Conservation (phyloP, 2,888 invertebrate genomes). For the Barypeithes pellucidus region DNA sequence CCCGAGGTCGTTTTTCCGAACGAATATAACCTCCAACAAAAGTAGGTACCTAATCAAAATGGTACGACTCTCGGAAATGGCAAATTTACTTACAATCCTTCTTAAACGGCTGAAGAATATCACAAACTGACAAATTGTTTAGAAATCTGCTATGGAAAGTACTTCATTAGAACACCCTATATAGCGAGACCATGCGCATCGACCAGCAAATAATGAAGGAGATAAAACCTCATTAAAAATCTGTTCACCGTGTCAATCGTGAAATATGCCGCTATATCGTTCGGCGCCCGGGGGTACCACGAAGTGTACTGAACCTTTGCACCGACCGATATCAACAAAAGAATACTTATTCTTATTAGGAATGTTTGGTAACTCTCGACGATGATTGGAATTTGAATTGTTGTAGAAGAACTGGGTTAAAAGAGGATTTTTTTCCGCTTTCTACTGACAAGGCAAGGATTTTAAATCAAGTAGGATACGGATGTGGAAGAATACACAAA, state of each 20-base stretch:
- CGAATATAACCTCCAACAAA: too few species aligned
- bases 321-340: slow-evolving; percentile 1
- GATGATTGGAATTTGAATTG: neutral
- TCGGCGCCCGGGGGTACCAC: slow-evolving; percentile 29
- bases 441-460: too few species aligned
- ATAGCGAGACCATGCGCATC: slow-evolving; percentile 9
- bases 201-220: slow-evolving; percentile 16
- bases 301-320: slow-evolving; percentile 33
- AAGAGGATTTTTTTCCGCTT: too few species aligned
- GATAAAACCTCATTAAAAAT: slow-evolving; percentile 41
- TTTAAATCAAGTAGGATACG: too few species aligned
- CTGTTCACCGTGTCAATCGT: slow-evolving; percentile 39
- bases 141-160: too few species aligned
- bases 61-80: too few species aligned
- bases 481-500: too few species aligned
- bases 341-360: slow-evolving; percentile 28
- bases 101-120: too few species aligned
- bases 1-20: too few species aligned
- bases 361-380: slow-evolving; percentile 6
- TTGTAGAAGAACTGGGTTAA: neutral
- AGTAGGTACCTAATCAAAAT: too few species aligned
- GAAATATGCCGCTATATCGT: slow-evolving; percentile 37
- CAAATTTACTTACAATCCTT: too few species aligned
- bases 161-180: neutral
- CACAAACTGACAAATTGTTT: too few species aligned